Conservation (phyloP, 2,888 invertebrate genomes). For the Catocala fraxini region DNA sequence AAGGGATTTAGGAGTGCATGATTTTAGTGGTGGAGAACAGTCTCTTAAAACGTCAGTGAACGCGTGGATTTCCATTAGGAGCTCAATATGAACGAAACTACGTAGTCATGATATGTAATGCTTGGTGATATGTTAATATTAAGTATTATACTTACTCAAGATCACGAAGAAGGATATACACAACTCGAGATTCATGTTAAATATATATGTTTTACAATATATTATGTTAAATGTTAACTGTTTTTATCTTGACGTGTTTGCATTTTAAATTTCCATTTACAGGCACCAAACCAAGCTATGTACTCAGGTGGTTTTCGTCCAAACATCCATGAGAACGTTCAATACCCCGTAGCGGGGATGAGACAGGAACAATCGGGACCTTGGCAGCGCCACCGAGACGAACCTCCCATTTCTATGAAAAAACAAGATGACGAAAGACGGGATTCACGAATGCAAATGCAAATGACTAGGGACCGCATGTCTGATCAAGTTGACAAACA, state of each 20-base stretch:
- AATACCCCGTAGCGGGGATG: constrained; percentile 55
- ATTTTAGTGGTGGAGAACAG: too few species aligned
- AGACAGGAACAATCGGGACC: constrained; percentile 47
- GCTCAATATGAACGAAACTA: too few species aligned
- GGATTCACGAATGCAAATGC: constrained; percentile 35
- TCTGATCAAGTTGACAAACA: constrained; percentile 34
- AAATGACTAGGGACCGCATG: constrained; percentile 40
- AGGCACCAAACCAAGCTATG: constrained; percentile 78
- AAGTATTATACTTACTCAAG: too few species aligned
- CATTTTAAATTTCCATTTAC: constrained; percentile 81
- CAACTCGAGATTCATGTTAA: too few species aligned
- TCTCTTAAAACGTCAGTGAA: too few species aligned
- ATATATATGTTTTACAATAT: background rate
- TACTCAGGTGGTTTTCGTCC: constrained; percentile 78
- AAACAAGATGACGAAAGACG: constrained; percentile 65
- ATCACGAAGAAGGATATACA: too few species aligned
- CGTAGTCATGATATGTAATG: too few species aligned
- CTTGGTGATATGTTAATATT: too few species aligned
- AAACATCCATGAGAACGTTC: constrained; percentile 59
- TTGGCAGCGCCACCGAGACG: constrained; percentile 68
- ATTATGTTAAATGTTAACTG: constrained; percentile 22
- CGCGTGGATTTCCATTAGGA: too few species aligned
- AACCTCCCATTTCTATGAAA: constrained; percentile 49
- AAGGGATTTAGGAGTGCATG: too few species aligned
- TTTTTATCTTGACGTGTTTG: constrained; percentile 56